Conservation (phyloP, 1,140 invertebrate genomes). For the Aphaenogaster rudis region DNA sequence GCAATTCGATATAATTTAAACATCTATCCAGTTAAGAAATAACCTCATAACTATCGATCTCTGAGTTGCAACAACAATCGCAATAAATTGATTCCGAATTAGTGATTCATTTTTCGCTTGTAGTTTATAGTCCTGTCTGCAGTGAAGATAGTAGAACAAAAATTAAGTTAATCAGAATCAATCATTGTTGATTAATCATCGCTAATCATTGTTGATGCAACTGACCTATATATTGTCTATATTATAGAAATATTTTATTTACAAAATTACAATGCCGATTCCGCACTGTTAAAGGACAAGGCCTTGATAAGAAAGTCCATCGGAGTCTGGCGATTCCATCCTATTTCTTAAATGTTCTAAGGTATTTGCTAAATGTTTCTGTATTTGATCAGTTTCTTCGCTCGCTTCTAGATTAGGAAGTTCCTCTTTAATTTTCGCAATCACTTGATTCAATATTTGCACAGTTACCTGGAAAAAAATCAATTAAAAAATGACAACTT, state of each 20-base stretch:
- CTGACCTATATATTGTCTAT: neutral
- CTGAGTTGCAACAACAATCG: slow-evolving; percentile 46
- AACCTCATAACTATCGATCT: slow-evolving; percentile 53
- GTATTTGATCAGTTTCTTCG: slow-evolving; percentile 98
- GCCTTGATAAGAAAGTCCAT: slow-evolving; percentile 89
- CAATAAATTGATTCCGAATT: neutral
- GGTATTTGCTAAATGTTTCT: slow-evolving; percentile 97
- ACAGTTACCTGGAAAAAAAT: slow-evolving; percentile 88
- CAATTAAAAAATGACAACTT: slow-evolving; percentile 24
- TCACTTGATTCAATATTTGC: slow-evolving; percentile 94
- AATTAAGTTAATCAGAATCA: slow-evolving; percentile 19
- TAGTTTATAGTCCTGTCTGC: neutral
- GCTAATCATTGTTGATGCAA: slow-evolving; percentile 3
- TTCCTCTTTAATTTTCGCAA: slow-evolving; percentile 97
- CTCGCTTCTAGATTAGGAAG: slow-evolving; percentile 96
- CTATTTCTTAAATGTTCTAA: slow-evolving; percentile 91
- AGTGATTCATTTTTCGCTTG: neutral
- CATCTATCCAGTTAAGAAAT: slow-evolving; percentile 52
- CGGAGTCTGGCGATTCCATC: slow-evolving; percentile 85
- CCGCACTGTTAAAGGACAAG: slow-evolving; percentile 85
- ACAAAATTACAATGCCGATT: slow-evolving; percentile 74
- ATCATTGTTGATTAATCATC: neutral
- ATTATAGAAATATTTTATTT: slow-evolving; percentile 68
- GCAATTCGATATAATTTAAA: slow-evolving; percentile 43
- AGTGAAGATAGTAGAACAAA: slow-evolving; percentile 5